phyloP scores from a whole-genome alignment of 2,888 invertebrate species.

The Tetanocera ferruginea region DNA sequence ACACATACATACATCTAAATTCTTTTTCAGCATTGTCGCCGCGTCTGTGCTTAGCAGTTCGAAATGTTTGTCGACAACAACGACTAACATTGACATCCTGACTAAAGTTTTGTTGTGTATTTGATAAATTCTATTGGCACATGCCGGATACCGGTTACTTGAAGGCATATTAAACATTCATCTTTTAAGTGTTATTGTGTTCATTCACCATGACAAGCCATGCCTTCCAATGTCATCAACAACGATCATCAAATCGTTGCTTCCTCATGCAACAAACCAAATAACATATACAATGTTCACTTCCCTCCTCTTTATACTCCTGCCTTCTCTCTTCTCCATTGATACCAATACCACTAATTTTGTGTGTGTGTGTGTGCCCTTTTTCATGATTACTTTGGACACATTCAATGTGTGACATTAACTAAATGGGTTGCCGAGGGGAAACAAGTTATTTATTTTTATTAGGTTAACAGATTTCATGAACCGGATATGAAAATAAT shows the following conservation, averaged over 20 bases:
- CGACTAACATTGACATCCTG: too few relatives aligned
- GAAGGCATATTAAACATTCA: slow-evolving; percentile 34
- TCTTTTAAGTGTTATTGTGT: slow-evolving; percentile 37
- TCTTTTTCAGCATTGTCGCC: not conserved
- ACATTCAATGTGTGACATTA: not conserved
- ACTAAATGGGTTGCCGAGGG: not conserved
- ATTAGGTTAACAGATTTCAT: slow-evolving; percentile 30
- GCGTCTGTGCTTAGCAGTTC: too few relatives aligned
- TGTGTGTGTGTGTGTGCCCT: slow-evolving; percentile 18
- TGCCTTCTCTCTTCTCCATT: not conserved
- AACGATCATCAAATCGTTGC: slow-evolving; percentile 3
- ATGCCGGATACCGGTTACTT: not conserved
- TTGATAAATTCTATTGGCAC: slow-evolving; percentile 19
- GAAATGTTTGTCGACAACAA: too few relatives aligned
- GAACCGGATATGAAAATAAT: slow-evolving; percentile 23
- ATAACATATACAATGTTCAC: not conserved
- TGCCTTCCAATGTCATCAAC: slow-evolving; percentile 4
- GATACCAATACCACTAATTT: not conserved
- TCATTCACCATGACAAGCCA: not conserved
- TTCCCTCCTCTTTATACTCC: too few relatives aligned
- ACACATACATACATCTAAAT: not conserved
- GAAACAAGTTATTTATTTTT: slow-evolving; percentile 36
- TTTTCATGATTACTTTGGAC: not conserved
- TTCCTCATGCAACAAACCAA: not conserved
- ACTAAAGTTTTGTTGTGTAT: too few relatives aligned